Evolutionary conservation across 2,113 vertebrate species (phyloP).

Genomic region (Podarcis cretensis): DNA sequence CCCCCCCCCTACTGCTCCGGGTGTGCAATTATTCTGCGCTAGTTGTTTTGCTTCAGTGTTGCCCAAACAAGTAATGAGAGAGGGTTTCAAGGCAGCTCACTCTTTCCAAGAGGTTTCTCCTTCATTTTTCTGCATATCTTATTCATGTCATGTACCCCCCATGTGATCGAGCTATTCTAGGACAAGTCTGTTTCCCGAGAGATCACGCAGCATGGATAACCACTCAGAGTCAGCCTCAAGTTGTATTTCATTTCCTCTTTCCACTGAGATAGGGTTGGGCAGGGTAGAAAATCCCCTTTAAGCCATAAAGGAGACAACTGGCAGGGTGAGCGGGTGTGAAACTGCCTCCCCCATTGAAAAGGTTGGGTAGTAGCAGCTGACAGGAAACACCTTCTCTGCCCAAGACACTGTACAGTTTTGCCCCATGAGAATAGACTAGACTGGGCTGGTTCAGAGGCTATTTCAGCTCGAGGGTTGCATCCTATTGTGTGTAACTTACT

Average conservation of each 20-base stretch:
- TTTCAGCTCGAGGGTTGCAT: no score
- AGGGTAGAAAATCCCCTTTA: background rate
- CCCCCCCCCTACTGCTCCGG: background rate
- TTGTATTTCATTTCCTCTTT: slow-evolving; percentile 67
- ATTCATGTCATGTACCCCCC: slow-evolving; percentile 66
- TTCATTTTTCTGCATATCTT: slow-evolving; percentile 62
- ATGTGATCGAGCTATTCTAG: slow-evolving; percentile 65
- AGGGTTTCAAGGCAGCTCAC: slow-evolving; percentile 30
- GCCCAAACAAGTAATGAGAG: slow-evolving; percentile 18
- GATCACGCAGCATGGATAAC: slow-evolving; percentile 53
- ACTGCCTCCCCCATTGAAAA: no score
- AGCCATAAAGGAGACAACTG: no score
- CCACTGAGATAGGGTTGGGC: slow-evolving; percentile 39
- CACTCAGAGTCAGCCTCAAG: slow-evolving; percentile 52
- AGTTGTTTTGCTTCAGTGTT: slow-evolving; percentile 45
- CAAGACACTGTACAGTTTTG: no score
- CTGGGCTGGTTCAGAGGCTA: no score
- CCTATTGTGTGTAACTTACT: no score
- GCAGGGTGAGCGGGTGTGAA: no score
- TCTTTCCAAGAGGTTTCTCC: slow-evolving; percentile 30
- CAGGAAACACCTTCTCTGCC: no score
- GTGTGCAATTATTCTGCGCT: background rate
- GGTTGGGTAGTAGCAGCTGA: no score
- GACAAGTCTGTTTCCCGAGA: slow-evolving; percentile 66
- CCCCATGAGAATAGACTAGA: no score